phyloP scores from a whole-genome alignment of 2,888 invertebrate genomes.

The Agrilus cyanescens region DNA sequence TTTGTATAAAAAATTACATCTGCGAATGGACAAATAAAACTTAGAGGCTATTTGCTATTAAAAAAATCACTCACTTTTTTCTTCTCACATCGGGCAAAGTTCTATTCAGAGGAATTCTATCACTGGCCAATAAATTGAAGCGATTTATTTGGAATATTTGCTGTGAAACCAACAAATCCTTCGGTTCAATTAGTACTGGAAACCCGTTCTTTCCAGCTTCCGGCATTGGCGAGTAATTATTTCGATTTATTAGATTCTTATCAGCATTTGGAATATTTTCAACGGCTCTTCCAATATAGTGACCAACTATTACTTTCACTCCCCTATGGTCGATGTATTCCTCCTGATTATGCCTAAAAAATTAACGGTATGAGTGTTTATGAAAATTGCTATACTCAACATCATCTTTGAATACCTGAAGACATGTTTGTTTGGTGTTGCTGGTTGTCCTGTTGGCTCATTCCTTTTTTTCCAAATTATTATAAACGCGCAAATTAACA shows the following conservation, averaged over 20 bases:
- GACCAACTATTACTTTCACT: constrained; percentile 78
- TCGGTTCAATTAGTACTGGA: constrained; percentile 64
- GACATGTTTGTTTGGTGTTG: too few species aligned
- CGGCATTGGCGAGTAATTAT: constrained; percentile 62
- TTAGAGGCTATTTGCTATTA: neutral
- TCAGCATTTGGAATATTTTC: constrained; percentile 56
- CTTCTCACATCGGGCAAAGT: constrained; percentile 74
- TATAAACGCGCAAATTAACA: constrained; percentile 2
- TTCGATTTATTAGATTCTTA: constrained; percentile 56
- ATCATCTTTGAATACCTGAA: too few species aligned
- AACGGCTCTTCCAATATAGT: constrained; percentile 70
- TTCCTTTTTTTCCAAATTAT: too few species aligned
- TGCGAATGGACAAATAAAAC: constrained; percentile 34
- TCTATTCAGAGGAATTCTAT: constrained; percentile 75
- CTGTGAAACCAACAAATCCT: constrained; percentile 64
- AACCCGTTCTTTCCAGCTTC: constrained; percentile 69
- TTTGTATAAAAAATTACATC: constrained; percentile 50
- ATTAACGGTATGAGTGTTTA: neutral
- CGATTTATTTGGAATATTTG: constrained; percentile 73
- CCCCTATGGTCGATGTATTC: constrained; percentile 62
- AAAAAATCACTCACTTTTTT: constrained; percentile 47
- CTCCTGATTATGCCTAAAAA: constrained; percentile 46
- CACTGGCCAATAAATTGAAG: constrained; percentile 80
- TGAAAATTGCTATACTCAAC: too few species aligned
- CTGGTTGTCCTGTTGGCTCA: too few species aligned